Percentiles rank a stretch among this genome's conserved stretches.
These are phyloP conservation scores for Nasonovia ribisnigri DNA, from an alignment of 2,888 invertebrate species.

Conservation along the genomic window DNA sequence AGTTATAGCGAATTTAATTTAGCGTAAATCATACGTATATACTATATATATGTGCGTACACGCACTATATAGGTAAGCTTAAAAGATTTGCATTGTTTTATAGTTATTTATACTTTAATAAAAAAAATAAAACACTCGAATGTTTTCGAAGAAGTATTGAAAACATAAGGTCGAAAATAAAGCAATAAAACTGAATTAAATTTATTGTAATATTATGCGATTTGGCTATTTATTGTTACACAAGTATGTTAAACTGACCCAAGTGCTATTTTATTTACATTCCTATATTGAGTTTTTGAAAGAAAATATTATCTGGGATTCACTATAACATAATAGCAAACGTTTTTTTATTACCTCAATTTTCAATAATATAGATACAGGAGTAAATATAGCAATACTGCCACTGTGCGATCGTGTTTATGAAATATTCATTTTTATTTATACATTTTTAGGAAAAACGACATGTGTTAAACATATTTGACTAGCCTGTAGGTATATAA, in stretches of 20 bases:
- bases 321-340: not conserved
- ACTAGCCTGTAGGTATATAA: not conserved
- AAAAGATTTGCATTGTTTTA: not conserved
- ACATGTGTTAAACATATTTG: not conserved
- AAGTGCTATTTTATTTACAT: constrained; percentile 32
- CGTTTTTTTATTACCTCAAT: not conserved
- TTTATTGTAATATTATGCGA: constrained; percentile 31
- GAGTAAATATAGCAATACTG: not conserved
- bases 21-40: not conserved
- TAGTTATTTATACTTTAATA: not conserved
- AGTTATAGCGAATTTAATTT: not conserved
- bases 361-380: not conserved
- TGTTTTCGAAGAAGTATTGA: not conserved
- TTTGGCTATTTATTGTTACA: not conserved
- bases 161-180: constrained; percentile 29
- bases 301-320: constrained; percentile 35
- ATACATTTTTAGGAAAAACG: not conserved
- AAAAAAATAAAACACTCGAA: not conserved
- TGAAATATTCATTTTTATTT: constrained; percentile 30
- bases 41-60: not conserved
- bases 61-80: not conserved
- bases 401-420: not conserved
- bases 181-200: constrained; percentile 40
- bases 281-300: not conserved
- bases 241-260: constrained; percentile 39